A percentile compares a stretch with the other conserved stretches of the same genome.
Evolutionary conservation across 2,797 vertebrate genomes (phyloP).

Genomic region (Scarus forsteni): DNA sequence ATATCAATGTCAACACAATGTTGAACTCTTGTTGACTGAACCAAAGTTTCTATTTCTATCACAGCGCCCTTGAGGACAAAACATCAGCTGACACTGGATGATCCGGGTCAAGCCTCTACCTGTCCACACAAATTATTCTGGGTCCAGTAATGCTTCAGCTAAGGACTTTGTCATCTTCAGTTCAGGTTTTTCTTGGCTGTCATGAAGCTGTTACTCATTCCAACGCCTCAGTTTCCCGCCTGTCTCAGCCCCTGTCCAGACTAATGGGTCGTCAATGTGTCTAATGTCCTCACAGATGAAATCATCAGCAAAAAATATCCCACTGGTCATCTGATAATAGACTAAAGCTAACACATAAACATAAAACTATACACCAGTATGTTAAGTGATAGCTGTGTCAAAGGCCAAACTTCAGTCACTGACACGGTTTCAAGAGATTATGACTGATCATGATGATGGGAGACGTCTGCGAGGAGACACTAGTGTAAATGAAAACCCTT

Average conservation of each 20-base stretch:
- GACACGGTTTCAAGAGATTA: constrained; percentile 57
- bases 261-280: constrained; percentile 40
- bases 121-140: constrained; percentile 65
- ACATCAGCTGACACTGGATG: constrained; percentile 45
- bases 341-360: constrained; percentile 51
- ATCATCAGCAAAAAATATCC: constrained; percentile 76
- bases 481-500: constrained; percentile 48
- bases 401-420: constrained; percentile 46
- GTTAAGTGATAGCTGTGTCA: constrained; percentile 58
- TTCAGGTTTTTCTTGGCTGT: constrained; percentile 57
- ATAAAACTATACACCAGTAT: constrained; percentile 61
- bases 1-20: not conserved
- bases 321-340: constrained; percentile 63
- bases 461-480: constrained; percentile 42
- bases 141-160: constrained; percentile 40
- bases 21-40: not conserved
- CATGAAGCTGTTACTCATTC: constrained; percentile 56
- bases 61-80: constrained; percentile 34
- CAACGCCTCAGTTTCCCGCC: constrained; percentile 66
- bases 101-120: constrained; percentile 49
- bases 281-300: constrained; percentile 72
- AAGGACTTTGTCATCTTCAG: constrained; percentile 37
- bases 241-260: constrained; percentile 54
- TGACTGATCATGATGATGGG: constrained; percentile 18
- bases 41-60: constrained; percentile 58